A percentile compares a stretch with the other conserved stretches of the same genome.
phyloP scores from a whole-genome alignment of 2,888 invertebrate species.

The Orgyia antiqua region DNA sequence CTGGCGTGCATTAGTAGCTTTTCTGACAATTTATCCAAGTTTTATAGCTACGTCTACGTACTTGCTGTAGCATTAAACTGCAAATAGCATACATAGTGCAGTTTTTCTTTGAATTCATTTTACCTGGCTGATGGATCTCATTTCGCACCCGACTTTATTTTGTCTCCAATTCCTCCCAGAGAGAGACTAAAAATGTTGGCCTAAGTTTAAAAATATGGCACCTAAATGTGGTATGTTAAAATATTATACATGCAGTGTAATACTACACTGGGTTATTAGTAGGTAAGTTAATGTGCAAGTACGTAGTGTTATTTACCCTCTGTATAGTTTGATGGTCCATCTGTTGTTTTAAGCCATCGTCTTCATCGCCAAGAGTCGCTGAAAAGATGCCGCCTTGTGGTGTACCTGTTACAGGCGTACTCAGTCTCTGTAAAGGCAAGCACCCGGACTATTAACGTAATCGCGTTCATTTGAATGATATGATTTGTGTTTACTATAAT shows the following conservation, averaged over 20 bases:
- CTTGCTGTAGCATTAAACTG: slow-evolving; percentile 30
- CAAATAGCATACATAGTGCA: slow-evolving; percentile 59
- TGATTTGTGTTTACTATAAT: neutral
- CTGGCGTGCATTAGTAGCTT: slow-evolving; percentile 24
- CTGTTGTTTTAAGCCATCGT: slow-evolving; percentile 70
- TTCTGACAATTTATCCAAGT: slow-evolving; percentile 13
- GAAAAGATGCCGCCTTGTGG: slow-evolving; percentile 67
- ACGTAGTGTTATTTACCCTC: slow-evolving; percentile 56
- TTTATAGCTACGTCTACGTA: slow-evolving; percentile 14
- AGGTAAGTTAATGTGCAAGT: no score
- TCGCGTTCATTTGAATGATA: neutral
- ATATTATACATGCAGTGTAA: slow-evolving; percentile 42
- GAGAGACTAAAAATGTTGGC: slow-evolving; percentile 72
- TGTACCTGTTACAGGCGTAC: slow-evolving; percentile 65
- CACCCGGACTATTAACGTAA: slow-evolving; percentile 9
- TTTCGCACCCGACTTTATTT: slow-evolving; percentile 74
- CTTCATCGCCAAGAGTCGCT: slow-evolving; percentile 64
- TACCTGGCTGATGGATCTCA: slow-evolving; percentile 73
- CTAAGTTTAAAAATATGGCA: slow-evolving; percentile 58
- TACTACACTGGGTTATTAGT: slow-evolving; percentile 29
- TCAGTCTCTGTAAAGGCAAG: slow-evolving; percentile 56
- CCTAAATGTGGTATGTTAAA: slow-evolving; percentile 39
- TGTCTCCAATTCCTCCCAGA: slow-evolving; percentile 73
- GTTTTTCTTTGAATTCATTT: slow-evolving; percentile 44
- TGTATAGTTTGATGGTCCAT: slow-evolving; percentile 70